These are phyloP conservation scores for Alloplasta piceator DNA, from an alignment of 2,888 invertebrate species.

Conservation along the genomic window DNA sequence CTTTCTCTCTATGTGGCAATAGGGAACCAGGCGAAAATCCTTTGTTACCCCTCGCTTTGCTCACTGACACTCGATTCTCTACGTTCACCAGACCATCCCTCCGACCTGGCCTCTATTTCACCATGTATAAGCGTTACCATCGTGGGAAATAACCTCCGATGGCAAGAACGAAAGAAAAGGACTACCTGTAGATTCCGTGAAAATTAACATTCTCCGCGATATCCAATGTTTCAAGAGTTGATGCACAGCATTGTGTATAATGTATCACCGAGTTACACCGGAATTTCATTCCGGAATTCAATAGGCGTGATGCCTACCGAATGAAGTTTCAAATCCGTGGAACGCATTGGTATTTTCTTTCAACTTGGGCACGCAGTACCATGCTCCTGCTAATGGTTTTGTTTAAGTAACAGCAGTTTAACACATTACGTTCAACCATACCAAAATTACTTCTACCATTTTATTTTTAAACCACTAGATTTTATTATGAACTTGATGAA, in stretches of 20 bases:
- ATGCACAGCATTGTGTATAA: background rate
- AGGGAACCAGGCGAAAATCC: constrained; percentile 38
- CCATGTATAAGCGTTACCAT: constrained; percentile 3
- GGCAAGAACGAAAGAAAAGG: constrained; percentile 43
- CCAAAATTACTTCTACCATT: too few species aligned
- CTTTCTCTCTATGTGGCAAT: background rate
- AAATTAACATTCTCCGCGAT: constrained; percentile 60
- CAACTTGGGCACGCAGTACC: too few species aligned
- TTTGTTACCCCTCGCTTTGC: constrained; percentile 43
- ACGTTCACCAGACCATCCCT: constrained; percentile 41
- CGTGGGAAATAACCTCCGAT: background rate
- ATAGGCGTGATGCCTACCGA: constrained; percentile 26
- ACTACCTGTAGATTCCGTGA: constrained; percentile 63
- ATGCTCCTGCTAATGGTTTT: too few species aligned
- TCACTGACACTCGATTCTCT: constrained; percentile 55
- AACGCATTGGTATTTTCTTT: too few species aligned
- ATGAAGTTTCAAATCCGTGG: constrained; percentile 3
- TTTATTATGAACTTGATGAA: too few species aligned
- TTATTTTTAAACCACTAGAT: too few species aligned
- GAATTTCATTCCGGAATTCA: constrained; percentile 23
- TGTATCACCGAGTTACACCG: constrained; percentile 1
- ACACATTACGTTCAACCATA: too few species aligned
- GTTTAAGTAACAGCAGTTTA: too few species aligned
- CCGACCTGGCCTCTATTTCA: background rate
- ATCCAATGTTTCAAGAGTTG: constrained; percentile 10